Evolutionary conservation across 2,797 vertebrate genomes (phyloP), one percentile per base, ranked within the genome.

Genomic region (Dicrostonyx torquatus): DNA sequence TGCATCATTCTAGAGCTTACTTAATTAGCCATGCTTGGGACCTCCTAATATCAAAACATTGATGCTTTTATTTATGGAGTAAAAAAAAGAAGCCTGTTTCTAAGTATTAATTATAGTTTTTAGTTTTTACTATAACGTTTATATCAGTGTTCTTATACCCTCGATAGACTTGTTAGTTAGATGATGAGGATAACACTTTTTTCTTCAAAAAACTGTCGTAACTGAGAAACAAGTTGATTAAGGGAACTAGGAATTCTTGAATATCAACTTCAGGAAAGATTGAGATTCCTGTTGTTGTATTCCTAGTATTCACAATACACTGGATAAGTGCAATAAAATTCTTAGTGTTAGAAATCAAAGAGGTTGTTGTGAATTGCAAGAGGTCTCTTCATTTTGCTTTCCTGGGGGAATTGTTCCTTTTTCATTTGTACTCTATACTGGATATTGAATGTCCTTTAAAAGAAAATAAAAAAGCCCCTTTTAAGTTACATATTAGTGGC

Each of bases 401-500:
- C 70, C 37, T 79, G 31, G 2, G 14, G 77, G 13, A 64, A 37
- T 87, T 87, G 58, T 15, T 58, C 29, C 95, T 92, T 96, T 72
- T 94, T 95, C 40, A 90, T 73, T 90, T 89, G 29, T 68, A 91
- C 43, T 20, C 26, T 87, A 62, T 66, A 76, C 29, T 85, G 80
- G 55, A 93, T 68, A 94, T 87, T 60, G 90, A 91, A 60, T 50
- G 87, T 48, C 5, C 22, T 90, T 86, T 73, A 50, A 83, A 91
- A 94, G 62, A 43, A 95, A 96, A 89, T 87, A 83, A 80, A 70
- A 94, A 92, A 79, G 7, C 4, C 62, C n/a, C 45, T 93, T 82
- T 84, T 73, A 95, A 88, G 40, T 76, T 95, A 78, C n/a, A 95
- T 13, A 95, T 95, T 91, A 90, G 34, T 85, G 37, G 24, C 34